Conservation (phyloP, 2,888 invertebrate species). For the Ennomos quercinarius region DNA sequence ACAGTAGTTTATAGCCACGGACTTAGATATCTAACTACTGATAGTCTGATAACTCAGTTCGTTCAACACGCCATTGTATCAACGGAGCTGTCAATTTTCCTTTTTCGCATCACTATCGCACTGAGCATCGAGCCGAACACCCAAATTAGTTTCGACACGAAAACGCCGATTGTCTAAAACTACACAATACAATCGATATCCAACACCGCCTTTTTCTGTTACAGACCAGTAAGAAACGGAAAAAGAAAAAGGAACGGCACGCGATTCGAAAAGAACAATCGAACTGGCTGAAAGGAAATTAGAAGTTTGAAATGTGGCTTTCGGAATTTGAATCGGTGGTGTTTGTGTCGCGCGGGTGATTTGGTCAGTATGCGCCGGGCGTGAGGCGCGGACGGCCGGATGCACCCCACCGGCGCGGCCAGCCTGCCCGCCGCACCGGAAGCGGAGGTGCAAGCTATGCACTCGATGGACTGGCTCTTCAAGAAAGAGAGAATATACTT, state of each 20-base stretch:
- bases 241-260: slow-evolving; percentile 61
- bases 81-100: slow-evolving; percentile 68
- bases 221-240: slow-evolving; percentile 50
- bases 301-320: slow-evolving; percentile 52
- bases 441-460: slow-evolving; percentile 97
- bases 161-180: slow-evolving; percentile 50
- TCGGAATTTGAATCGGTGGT: slow-evolving; percentile 46
- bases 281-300: slow-evolving; percentile 46
- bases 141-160: slow-evolving; percentile 84
- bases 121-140: slow-evolving; percentile 67
- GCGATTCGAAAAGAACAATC: slow-evolving; percentile 71
- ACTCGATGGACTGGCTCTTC: slow-evolving; percentile 98
- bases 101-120: slow-evolving; percentile 72
- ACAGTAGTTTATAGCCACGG: slow-evolving; percentile 17
- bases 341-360: slow-evolving; percentile 40
- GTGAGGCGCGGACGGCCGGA: slow-evolving; percentile 82
- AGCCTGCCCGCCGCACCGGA: slow-evolving; percentile 92
- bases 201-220: slow-evolving; percentile 78
- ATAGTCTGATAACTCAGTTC: slow-evolving; percentile 21
- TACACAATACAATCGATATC: slow-evolving; percentile 77
- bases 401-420: slow-evolving; percentile 91
- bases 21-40: slow-evolving; percentile 15
- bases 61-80: slow-evolving; percentile 29
- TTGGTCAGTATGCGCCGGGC: slow-evolving; percentile 59
- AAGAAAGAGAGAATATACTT: slow-evolving; percentile 98